Evolutionary conservation across 1,140 invertebrate species (phyloP).

Genomic region (Brachionus calyciflorus): DNA sequence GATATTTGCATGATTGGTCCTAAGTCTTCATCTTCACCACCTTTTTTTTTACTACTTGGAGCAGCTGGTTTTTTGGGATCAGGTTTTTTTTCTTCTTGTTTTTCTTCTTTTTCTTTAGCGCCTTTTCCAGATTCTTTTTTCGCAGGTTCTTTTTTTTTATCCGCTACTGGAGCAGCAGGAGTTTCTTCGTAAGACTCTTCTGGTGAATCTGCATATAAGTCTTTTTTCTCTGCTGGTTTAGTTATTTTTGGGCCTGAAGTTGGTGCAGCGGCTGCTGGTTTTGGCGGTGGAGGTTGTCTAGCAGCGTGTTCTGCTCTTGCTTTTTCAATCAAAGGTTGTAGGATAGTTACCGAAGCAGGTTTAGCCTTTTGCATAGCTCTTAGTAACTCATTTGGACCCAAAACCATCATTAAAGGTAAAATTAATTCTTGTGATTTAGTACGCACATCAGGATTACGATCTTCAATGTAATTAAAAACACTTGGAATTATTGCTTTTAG

Average conservation of each 20-base stretch:
- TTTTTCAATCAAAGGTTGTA: slow-evolving; percentile 73
- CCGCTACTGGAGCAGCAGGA: background rate
- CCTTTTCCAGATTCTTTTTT: background rate
- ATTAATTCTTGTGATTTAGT: slow-evolving; percentile 84
- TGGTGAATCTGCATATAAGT: slow-evolving; percentile 19
- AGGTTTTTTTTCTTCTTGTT: slow-evolving; percentile 4
- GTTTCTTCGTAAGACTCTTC: slow-evolving; percentile 19
- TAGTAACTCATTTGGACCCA: slow-evolving; percentile 78
- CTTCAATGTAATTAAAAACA: slow-evolving; percentile 80
- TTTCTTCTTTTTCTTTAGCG: slow-evolving; percentile 12
- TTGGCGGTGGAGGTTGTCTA: slow-evolving; percentile 63
- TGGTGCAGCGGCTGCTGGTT: background rate
- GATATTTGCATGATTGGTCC: slow-evolving; percentile 75
- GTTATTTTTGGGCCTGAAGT: slow-evolving; percentile 1
- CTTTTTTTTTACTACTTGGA: slow-evolving; percentile 64
- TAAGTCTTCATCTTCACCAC: slow-evolving; percentile 79
- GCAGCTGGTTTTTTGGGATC: background rate
- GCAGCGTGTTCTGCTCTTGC: slow-evolving; percentile 76
- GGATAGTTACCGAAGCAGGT: background rate
- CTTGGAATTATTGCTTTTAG: slow-evolving; percentile 77
- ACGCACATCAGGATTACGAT: slow-evolving; percentile 82
- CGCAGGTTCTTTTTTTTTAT: background rate
- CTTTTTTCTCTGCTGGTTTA: slow-evolving; percentile 21
- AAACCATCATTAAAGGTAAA: slow-evolving; percentile 85
- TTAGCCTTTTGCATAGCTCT: slow-evolving; percentile 72